Evolutionary conservation across 1,140 invertebrate species (phyloP), one percentile per base, ranked within the genome.

Genomic region (Drosophila sucinea): DNA sequence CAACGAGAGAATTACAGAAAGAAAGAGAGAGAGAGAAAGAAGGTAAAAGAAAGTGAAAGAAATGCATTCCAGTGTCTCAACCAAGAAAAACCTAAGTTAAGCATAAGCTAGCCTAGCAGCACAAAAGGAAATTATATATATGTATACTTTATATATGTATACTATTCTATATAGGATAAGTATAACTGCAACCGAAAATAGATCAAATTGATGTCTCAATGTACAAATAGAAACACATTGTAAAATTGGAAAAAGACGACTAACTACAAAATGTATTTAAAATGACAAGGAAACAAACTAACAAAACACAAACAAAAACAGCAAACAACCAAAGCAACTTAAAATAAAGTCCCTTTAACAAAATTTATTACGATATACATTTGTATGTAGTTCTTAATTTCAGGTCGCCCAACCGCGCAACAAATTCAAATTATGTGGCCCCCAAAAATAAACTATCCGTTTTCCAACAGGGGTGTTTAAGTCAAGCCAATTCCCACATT

Each of bases 11-110:
- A 79, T 73, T 33, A 63, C 47, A 62, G 17, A 47, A 8, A 47
- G 23, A 10, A 67, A 57, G 44, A n/a, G 44, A 47, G 77, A 33
- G 30, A 71, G 56, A 38, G 7, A 27, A 25, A 51, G 23, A 25
- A 68, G 44, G 44, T 38, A 38, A 38, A 38, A 17, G 35, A 47
- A 81, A 33, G 35, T 67, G 51, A 62, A 77, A 47, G 66, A 75
- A 75, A 83, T 80, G 83, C 83, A 87, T 86, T 86, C 83, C 76
- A 86, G 83, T 87, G 83, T 89, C 83, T 87, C 84, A 61, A 71
- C 54, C 67, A 81, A 79, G 63, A 73, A 71, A 64, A 71, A 77
- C 73, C 54, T 61, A 77, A 80, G 81, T 67, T 79, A 77, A 84
- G 76, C 62, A 56, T 83, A 72, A 65, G 73, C 65, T 64, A 51